Evolutionary conservation across 2,113 vertebrate genomes (phyloP).

Genomic region (Labrus mixtus): DNA sequence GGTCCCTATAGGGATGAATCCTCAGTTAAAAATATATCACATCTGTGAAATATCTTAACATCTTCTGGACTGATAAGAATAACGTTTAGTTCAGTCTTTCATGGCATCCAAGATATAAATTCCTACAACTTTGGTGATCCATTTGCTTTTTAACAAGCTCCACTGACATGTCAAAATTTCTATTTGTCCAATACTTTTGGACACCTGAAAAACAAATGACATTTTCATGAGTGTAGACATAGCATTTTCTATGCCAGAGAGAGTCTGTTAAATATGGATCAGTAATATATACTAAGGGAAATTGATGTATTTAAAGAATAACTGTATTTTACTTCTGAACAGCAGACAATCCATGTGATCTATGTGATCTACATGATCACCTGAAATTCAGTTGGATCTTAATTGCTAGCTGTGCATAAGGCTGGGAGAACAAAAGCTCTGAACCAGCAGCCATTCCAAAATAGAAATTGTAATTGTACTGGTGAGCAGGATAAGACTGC

Average conservation of each 20-base stretch:
- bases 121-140: background rate
- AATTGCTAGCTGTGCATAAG: background rate
- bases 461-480: slow-evolving; percentile 26
- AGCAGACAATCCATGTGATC: too few relatives aligned
- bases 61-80: background rate
- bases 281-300: background rate
- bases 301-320: background rate
- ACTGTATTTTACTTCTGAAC: background rate
- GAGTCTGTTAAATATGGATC: background rate
- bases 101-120: background rate
- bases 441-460: slow-evolving; percentile 37
- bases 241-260: too few relatives aligned
- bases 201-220: background rate
- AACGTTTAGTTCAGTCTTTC: background rate
- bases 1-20: background rate
- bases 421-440: slow-evolving; percentile 41
- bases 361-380: slow-evolving; percentile 9
- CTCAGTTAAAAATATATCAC: background rate
- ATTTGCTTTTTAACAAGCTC: background rate
- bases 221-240: too few relatives aligned
- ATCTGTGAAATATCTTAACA: background rate
- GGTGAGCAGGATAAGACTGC: slow-evolving; percentile 29
- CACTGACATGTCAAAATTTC: background rate
- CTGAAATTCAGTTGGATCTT: background rate
- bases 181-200: background rate